Conservation (phyloP, 2,888 invertebrate species). For the Zeuzera pyrina region DNA sequence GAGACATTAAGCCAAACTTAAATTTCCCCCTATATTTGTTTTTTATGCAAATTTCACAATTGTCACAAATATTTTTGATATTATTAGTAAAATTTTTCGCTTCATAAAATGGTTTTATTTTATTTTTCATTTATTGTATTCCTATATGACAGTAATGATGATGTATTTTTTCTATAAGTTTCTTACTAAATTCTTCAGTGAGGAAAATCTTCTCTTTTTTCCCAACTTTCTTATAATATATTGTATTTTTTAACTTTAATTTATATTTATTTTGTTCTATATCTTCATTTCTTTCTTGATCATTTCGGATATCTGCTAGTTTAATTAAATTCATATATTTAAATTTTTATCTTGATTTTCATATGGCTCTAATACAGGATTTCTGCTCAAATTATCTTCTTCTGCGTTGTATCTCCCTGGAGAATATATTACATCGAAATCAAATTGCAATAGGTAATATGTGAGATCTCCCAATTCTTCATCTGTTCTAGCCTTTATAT, state of each 20-base stretch:
- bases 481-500: too few species aligned
- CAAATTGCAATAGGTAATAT: not conserved
- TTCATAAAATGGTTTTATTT: constrained; percentile 13
- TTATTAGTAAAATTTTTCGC: too few species aligned
- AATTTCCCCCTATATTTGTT: constrained; percentile 16
- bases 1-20: constrained; percentile 20
- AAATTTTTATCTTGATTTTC: constrained; percentile 16
- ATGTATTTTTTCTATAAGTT: constrained; percentile 15
- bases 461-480: too few species aligned
- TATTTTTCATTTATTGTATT: constrained; percentile 14
- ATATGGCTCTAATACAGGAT: not conserved
- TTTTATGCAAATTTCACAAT: too few species aligned
- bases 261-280: constrained; percentile 8
- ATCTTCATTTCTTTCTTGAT: constrained; percentile 14
- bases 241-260: constrained; percentile 6
- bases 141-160: constrained; percentile 17
- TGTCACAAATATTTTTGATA: too few species aligned
- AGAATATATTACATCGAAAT: constrained; percentile 1
- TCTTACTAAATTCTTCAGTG: constrained; percentile 18
- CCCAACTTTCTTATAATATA: constrained; percentile 6
- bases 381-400: not conserved
- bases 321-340: constrained; percentile 18
- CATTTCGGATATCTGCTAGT: constrained; percentile 16
- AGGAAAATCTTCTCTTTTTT: constrained; percentile 16
- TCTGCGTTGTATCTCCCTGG: not conserved